Evolutionary conservation across 2,888 invertebrate species (phyloP).

Genomic region (Machimus rusticus): DNA sequence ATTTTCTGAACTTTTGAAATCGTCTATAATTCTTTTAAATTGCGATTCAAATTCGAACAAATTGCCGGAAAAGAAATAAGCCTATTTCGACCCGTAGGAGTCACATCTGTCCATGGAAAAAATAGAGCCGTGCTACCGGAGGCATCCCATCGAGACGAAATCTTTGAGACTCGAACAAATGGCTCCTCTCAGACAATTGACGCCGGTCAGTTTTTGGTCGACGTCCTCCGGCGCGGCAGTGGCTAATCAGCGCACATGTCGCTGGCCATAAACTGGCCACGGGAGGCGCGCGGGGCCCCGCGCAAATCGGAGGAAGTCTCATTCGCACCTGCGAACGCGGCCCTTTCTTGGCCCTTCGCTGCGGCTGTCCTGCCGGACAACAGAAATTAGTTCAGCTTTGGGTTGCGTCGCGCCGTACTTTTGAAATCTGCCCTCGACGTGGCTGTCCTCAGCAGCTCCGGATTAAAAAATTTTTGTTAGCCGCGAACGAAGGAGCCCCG

Average conservation of each 20-base stretch:
- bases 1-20: too few species aligned
- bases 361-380: constrained; percentile 20
- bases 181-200: constrained; percentile 37
- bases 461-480: constrained; percentile 32
- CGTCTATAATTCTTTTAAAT: neutral
- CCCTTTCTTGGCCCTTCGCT: constrained; percentile 19
- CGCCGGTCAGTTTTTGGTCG: constrained; percentile 32
- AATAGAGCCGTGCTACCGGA: neutral
- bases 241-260: constrained; percentile 41
- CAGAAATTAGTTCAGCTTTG: constrained; percentile 43
- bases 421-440: neutral
- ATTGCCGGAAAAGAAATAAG: neutral
- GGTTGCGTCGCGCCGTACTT: constrained; percentile 25
- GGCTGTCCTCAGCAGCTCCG: constrained; percentile 37
- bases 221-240: neutral
- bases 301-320: neutral
- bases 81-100: neutral
- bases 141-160: constrained; percentile 25
- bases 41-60: neutral
- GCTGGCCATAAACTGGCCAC: constrained; percentile 35
- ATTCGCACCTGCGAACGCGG: constrained; percentile 39
- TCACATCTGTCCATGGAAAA: constrained; percentile 4
- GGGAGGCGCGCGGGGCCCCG: neutral
- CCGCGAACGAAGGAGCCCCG: neutral
- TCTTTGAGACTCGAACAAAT: constrained; percentile 39